Evolutionary conservation across 2,113 vertebrate genomes (phyloP).

Genomic region (Poeciliopsis occidentalis): DNA sequence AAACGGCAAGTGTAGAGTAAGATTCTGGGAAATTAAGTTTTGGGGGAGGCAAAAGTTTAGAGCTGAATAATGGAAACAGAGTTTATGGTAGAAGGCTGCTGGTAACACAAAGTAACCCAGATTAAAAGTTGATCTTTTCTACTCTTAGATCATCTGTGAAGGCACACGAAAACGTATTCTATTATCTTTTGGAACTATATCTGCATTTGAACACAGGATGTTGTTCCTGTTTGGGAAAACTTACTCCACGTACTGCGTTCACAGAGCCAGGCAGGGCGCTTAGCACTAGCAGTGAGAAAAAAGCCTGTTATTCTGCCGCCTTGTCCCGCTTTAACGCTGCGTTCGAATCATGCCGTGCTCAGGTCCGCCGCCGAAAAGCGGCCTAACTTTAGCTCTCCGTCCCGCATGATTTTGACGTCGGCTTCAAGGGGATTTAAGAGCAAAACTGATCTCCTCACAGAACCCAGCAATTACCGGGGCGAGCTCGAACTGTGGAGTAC

Average conservation of each 20-base stretch:
- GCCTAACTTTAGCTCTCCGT: conserved; percentile 44
- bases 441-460: conserved; percentile 28
- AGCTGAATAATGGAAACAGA: no score
- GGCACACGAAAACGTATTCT: no score
- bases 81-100: no score
- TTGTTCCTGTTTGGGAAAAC: background rate
- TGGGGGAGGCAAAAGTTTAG: no score
- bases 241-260: background rate
- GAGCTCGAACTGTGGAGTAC: conserved; percentile 41
- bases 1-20: no score
- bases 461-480: conserved; percentile 57
- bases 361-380: conserved; percentile 37
- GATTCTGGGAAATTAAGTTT: no score
- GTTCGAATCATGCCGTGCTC: conserved; percentile 51
- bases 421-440: conserved; percentile 48
- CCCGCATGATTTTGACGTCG: conserved; percentile 43
- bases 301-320: conserved; percentile 41
- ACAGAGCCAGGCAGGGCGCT: conserved; percentile 28
- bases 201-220: background rate
- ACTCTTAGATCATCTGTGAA: no score
- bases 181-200: background rate
- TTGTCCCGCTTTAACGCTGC: conserved; percentile 48
- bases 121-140: no score
- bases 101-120: no score
- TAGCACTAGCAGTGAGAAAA: conserved; percentile 38